Conservation (phyloP, 2,888 invertebrate genomes). For the Tanypteryx hageni region DNA sequence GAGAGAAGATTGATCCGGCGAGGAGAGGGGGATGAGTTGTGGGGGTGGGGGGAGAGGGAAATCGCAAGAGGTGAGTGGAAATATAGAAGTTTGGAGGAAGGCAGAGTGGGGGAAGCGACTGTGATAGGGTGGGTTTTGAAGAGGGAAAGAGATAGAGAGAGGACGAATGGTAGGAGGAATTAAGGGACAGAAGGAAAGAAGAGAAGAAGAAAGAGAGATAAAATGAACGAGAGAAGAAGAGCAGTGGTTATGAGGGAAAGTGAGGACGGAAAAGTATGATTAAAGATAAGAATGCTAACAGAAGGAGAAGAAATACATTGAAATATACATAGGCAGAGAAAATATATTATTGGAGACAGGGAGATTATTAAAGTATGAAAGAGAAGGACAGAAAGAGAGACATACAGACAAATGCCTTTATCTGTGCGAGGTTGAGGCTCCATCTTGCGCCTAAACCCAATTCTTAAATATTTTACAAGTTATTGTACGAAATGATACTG, state of each 20-base stretch:
- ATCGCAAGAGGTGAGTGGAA: neutral
- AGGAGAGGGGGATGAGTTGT: neutral
- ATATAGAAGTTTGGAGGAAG: neutral
- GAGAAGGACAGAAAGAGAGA: too few relatives aligned
- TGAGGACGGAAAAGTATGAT: neutral
- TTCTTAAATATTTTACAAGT: neutral
- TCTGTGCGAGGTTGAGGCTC: neutral
- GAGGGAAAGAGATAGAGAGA: neutral
- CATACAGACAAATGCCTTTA: neutral
- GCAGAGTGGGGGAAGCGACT: neutral
- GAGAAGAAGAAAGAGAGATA: neutral
- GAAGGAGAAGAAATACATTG: neutral
- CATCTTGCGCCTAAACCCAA: too few relatives aligned
- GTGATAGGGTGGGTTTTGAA: neutral
- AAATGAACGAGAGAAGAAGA: neutral
- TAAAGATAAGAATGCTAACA: neutral
- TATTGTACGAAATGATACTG: neutral
- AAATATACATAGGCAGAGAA: neutral
- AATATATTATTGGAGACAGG: neutral
- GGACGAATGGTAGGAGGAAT: neutral
- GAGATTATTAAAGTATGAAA: neutral
- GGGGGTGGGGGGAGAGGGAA: neutral
- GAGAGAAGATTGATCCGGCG: conserved; percentile 40
- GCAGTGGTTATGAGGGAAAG: too few relatives aligned
- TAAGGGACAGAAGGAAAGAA: neutral